Percentiles rank a stretch among this genome's conserved stretches.
Conservation (phyloP, 2,888 invertebrate species). For the Tinea pellionella region DNA sequence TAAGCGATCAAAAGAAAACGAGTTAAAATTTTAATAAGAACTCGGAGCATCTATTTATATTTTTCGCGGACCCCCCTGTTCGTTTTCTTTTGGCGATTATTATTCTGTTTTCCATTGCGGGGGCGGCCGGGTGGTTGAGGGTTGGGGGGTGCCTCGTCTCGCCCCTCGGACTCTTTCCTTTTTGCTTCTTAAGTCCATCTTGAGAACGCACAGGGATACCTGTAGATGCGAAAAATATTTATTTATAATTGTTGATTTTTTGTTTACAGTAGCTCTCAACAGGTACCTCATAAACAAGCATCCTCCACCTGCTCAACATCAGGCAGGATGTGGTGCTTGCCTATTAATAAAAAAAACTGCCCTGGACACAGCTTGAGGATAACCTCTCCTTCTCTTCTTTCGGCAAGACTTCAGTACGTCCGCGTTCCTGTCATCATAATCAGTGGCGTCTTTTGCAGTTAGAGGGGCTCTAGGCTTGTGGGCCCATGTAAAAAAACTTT, state of each 20-base stretch:
- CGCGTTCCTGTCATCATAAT: too few relatives aligned
- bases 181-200: constrained; percentile 71
- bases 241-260: background rate
- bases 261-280: too few relatives aligned
- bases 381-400: too few relatives aligned
- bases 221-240: constrained; percentile 23
- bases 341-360: too few relatives aligned
- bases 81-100: constrained; percentile 66
- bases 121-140: constrained; percentile 34
- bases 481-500: too few relatives aligned
- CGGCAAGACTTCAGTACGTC: too few relatives aligned
- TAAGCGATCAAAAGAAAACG: background rate
- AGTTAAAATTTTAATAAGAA: constrained; percentile 60
- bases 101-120: constrained; percentile 65
- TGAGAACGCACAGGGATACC: constrained; percentile 41
- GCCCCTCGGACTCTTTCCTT: constrained; percentile 65
- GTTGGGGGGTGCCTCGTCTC: constrained; percentile 16
- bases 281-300: too few relatives aligned
- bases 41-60: constrained; percentile 62
- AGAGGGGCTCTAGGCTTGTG: too few relatives aligned
- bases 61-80: constrained; percentile 38
- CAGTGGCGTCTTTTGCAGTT: too few relatives aligned
- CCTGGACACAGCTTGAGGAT: too few relatives aligned
- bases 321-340: too few relatives aligned
- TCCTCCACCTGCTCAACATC: too few relatives aligned